Base-by-base conservation (phyloP, 1,140 invertebrate genomes). In the Hesperophylax magnus region DNA sequence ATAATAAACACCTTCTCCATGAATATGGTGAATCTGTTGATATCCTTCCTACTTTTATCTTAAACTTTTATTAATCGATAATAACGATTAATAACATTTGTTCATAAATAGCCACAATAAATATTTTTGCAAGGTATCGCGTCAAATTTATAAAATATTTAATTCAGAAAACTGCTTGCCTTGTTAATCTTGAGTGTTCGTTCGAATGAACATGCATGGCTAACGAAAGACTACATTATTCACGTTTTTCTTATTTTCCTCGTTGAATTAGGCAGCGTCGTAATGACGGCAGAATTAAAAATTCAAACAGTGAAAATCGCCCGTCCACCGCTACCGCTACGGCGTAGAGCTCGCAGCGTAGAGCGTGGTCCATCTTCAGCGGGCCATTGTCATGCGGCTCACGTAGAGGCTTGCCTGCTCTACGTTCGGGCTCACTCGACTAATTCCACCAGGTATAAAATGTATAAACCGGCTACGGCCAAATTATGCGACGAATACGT, bases 401-500 rank as follows among this genome's bases (percentile, higher is more conserved):
- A 75, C 71, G 71, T 75, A 75, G 52, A n/a, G 22, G 24, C 52
- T 31, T 27, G 52, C 14, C 52, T 27, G 71, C 1, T n/a, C 71
- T 56, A 58, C 27, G 52, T 71, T 58, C 53, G 71, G 71, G 24
- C 71, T n/a, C 71, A 75, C 71, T 75, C 71, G 71, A 56, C 71
- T 74, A 74, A 74, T 74, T 74, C 71, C 71, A 52, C 17, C 71
- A 74, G 71, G 71, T 74, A 74, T 56, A 53, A 15, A 74, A 58
- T 27, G 71, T 52, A 56, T 71, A 11, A n/a, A 34, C 22, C 39
- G 20, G 20, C 22, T 18, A 54, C 22, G 14, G 47, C 24, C n/a
- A 54, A 78, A 78, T 78, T 79, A 79, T 79, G 77, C 77, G 77
- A 71, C 63, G 77, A 69, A 79, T 79, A 79, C 63, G 77, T 58